These are phyloP conservation scores for Heliconius charithonia DNA, from an alignment of 2,888 invertebrate species.

Conservation along the genomic window DNA sequence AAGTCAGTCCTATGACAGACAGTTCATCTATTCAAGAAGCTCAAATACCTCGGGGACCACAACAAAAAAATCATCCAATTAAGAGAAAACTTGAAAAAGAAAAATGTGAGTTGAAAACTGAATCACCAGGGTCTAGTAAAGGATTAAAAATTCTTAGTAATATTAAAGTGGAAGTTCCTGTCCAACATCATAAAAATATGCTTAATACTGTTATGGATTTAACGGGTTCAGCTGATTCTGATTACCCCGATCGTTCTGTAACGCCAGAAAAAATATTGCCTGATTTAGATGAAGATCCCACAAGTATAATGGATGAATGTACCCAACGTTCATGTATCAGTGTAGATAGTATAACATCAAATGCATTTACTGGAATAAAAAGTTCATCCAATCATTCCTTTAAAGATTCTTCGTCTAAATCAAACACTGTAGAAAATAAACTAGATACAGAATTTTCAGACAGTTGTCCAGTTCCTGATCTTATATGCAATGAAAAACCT, in stretches of 20 bases:
- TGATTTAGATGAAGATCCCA: slow-evolving; percentile 74
- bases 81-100: slow-evolving; percentile 48
- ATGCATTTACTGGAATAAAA: slow-evolving; percentile 77
- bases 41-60: slow-evolving; percentile 45
- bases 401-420: slow-evolving; percentile 63
- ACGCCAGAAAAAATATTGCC: slow-evolving; percentile 74
- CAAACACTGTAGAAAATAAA: slow-evolving; percentile 63
- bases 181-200: slow-evolving; percentile 77
- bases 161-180: slow-evolving; percentile 81
- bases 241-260: slow-evolving; percentile 60
- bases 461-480: slow-evolving; percentile 77
- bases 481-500: slow-evolving; percentile 81
- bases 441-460: slow-evolving; percentile 74
- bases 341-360: slow-evolving; percentile 62
- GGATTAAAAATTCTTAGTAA: slow-evolving; percentile 82
- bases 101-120: slow-evolving; percentile 58
- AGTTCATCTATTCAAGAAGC: slow-evolving; percentile 47
- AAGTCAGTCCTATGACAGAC: slow-evolving; percentile 70
- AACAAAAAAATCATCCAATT: slow-evolving; percentile 30
- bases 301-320: slow-evolving; percentile 57
- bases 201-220: slow-evolving; percentile 77
- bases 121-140: slow-evolving; percentile 62
- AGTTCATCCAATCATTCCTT: slow-evolving; percentile 70
- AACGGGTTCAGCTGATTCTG: slow-evolving; percentile 68
- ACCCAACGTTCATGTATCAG: slow-evolving; percentile 61